Conservation (phyloP, 1,140 invertebrate genomes). For the Sitobion miscanthi region DNA sequence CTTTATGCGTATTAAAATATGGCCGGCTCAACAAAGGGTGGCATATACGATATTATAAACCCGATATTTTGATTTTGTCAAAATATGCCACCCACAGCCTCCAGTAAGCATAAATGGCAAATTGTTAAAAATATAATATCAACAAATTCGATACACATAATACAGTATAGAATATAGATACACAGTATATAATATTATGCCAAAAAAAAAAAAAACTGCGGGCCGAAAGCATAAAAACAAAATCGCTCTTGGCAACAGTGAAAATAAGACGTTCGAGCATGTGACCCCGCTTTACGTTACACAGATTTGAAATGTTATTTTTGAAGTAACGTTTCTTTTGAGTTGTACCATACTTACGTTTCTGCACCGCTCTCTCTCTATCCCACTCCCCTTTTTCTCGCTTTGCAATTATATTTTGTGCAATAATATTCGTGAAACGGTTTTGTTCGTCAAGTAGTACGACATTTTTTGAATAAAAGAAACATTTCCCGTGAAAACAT, state of each 20-base stretch:
- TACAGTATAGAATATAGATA: too few species aligned
- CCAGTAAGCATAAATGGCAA: too few species aligned
- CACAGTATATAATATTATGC: background rate
- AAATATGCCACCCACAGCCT: background rate
- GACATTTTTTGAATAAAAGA: background rate
- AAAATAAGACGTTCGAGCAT: background rate
- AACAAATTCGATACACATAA: background rate
- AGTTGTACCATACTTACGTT: background rate
- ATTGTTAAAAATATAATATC: conserved; percentile 21
- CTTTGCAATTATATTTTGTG: conserved; percentile 6
- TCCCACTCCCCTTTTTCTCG: background rate
- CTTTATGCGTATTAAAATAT: background rate
- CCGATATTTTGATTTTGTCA: background rate
- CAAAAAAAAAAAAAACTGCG: background rate
- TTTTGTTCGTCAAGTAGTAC: conserved; percentile 8
- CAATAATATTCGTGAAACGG: conserved; percentile 4
- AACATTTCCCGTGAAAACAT: background rate
- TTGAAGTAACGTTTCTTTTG: conserved; percentile 5
- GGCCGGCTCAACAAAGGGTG: background rate
- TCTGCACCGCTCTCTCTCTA: background rate
- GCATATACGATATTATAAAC: background rate
- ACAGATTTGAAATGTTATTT: conserved; percentile 18
- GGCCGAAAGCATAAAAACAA: background rate
- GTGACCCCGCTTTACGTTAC: background rate
- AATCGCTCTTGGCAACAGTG: background rate